Evolutionary conservation across 2,113 vertebrate species (phyloP).

Genomic region (Sorex fumeus): DNA sequence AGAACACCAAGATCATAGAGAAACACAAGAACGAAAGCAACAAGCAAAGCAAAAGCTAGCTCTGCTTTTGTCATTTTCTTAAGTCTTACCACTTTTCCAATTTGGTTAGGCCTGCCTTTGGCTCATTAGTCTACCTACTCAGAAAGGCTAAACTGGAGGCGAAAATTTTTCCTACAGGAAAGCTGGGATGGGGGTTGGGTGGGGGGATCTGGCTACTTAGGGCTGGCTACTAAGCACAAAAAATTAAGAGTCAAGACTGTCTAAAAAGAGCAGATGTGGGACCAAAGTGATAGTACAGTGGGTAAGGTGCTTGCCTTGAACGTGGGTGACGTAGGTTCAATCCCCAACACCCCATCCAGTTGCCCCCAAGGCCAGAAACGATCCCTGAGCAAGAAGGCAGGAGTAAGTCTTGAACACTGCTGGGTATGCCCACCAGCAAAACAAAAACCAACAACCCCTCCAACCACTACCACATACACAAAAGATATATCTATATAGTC

Average conservation of each 20-base stretch:
- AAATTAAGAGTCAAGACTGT: background rate
- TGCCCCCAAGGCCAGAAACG: no score
- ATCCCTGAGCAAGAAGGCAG: no score
- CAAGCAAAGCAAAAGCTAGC: background rate
- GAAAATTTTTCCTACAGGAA: slow-evolving; percentile 7
- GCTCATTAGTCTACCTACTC: slow-evolving; percentile 26
- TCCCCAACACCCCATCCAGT: no score
- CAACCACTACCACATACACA: no score
- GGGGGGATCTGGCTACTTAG: slow-evolving; percentile 50
- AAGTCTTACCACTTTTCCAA: slow-evolving; percentile 56
- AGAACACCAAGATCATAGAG: background rate
- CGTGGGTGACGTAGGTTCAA: no score
- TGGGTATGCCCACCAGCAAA: no score
- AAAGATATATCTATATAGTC: no score
- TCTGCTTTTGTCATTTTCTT: background rate
- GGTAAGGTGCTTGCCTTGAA: no score
- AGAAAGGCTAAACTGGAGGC: slow-evolving; percentile 59
- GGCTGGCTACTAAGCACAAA: slow-evolving; percentile 49
- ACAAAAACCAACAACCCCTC: no score
- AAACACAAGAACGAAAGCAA: slow-evolving; percentile 25
- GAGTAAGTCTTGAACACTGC: no score
- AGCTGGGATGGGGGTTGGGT: background rate
- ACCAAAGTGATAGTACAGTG: no score
- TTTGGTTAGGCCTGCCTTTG: slow-evolving; percentile 53
- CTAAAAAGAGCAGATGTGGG: slow-evolving; percentile 22